Base-by-base conservation (phyloP, 2,113 vertebrate species). In the Etheostoma cragini region DNA sequence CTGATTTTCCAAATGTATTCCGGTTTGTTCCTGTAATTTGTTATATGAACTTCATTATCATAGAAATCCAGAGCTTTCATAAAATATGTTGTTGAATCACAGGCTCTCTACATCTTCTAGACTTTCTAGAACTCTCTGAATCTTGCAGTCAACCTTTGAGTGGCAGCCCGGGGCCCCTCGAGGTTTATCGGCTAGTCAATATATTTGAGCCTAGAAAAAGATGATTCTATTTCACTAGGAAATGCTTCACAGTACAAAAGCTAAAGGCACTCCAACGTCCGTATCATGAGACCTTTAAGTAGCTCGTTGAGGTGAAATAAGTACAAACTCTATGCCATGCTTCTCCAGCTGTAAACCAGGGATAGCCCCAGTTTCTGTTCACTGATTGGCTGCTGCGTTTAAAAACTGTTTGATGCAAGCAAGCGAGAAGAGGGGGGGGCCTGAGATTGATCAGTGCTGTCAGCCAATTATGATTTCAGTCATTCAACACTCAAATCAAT, bases 391-490 rank as follows among this genome's bases (percentile, higher is more conserved):
- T 58, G 67, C 21, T 49, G 46, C 14, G 76, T 76, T 76, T 21
- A 17, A 60, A 13, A 76, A 61, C 45, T 12, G 8, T 76, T 50
- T 64, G 45, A 77, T 57, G 53, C 54, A 49, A 11, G 35, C 10
- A 65, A 64, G 1, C 16, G 38, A 47, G 19, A 26, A 26, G 14
- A 67, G 63, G 11, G 16, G 49, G 49, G 14, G 5, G 56, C 67
- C 33, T 54, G 56, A 30, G 56, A 77, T 64, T 76, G 49, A 84
- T 82, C 58, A 79, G 30, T 22, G 35, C 42, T 60, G 78, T 84
- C 81, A 84, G 67, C 38, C 30, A 73, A 77, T 76, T 80, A 72
- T 60, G 68, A 73, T 79, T 85, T 35, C 26, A 67, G 46, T 74
- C 62, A 77, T 74, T 70, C 8, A 68, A 72, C 21, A 62, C 13